A percentile compares a stretch with the other conserved stretches of the same genome.
Conservation (phyloP, 2,797 vertebrate species). For the Lophotriccus pileatus region DNA sequence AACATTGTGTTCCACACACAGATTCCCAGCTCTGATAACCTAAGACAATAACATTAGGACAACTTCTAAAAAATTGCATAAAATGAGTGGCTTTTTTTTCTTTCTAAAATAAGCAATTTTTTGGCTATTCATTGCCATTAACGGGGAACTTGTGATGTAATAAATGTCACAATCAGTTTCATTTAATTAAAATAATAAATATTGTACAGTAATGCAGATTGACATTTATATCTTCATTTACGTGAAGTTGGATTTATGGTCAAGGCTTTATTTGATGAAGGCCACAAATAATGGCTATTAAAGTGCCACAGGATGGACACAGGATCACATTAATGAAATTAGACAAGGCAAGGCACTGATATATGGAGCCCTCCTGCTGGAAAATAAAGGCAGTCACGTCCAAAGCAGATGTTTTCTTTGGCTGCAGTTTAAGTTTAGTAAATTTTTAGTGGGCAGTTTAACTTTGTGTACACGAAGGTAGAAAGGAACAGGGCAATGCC, state of each 20-base stretch:
- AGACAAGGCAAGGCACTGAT: constrained; percentile 81
- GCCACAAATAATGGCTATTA: constrained; percentile 94
- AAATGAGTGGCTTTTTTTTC: constrained; percentile 76
- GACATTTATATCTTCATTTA: constrained; percentile 88
- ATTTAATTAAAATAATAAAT: constrained; percentile 98
- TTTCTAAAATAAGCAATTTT: constrained; percentile 75
- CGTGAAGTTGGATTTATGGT: constrained; percentile 84
- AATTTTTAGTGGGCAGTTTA: constrained; percentile 36
- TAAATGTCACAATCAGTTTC: constrained; percentile 91
- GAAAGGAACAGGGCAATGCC: background rate
- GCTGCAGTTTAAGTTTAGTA: background rate
- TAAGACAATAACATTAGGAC: constrained; percentile 73
- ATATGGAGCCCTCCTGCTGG: constrained; percentile 76
- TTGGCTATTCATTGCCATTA: constrained; percentile 83
- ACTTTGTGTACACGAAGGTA: background rate
- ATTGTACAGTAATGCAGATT: constrained; percentile 86
- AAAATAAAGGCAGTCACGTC: constrained; percentile 43
- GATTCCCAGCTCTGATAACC: constrained; percentile 54
- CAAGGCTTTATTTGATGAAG: constrained; percentile 84
- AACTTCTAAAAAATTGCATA: constrained; percentile 74
- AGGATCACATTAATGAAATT: constrained; percentile 90
- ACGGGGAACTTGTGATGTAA: constrained; percentile 86
- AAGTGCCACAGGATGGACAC: constrained; percentile 86
- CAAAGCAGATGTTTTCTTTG: constrained; percentile 65
- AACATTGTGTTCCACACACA: background rate